Evolutionary conservation across 2,797 vertebrate genomes (phyloP), one percentile per base, ranked within the genome.

Genomic region (Discoglossus pictus): DNA sequence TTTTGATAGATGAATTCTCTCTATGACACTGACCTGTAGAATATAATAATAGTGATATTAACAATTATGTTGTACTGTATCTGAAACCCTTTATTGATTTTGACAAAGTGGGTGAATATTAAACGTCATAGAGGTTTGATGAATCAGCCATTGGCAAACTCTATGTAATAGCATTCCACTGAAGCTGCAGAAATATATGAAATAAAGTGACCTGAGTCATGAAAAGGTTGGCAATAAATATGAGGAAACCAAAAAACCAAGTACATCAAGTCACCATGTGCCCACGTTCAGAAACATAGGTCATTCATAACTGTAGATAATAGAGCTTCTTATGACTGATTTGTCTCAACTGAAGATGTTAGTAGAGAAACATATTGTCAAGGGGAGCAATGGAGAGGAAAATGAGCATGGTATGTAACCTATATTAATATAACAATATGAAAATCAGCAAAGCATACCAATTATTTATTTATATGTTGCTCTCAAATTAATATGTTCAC

Each of bases 241-340:
- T 44, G 39, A 68, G 50, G 48, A 35, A 61, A 53, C 40, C 47
- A 68, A 20, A 31, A 51, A 35, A 25, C n/a, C n/a, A 18, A 61
- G 31, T 34, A 53, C 27, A 61, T 53, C 18, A 61, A 61, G 40
- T 46, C 23, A 63, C 34, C 24, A 31, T 35, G 59, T 31, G 52
- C 52, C 55, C 36, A 61, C 53, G 53, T 53, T 68, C 39, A 53
- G 65, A 56, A 43, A 39, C 23, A 38, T 17, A 61, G 65, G 48
- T 60, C 55, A 10, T 25, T 60, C 55, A 10, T 25, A 67, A 42
- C 42, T 58, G 47, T 55, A 61, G 40, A 54, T 68, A 53, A 44
- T 53, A 61, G 25, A 61, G 24, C 50, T 68, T 61, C 39, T 54
- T 68, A 61, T 68, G 65, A 61, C 53, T 68, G 56, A 53, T 52